Evolutionary conservation across 2,888 invertebrate species (phyloP), one percentile per base, ranked within the genome.

Genomic region (Scaptomyza caliginosa): DNA sequence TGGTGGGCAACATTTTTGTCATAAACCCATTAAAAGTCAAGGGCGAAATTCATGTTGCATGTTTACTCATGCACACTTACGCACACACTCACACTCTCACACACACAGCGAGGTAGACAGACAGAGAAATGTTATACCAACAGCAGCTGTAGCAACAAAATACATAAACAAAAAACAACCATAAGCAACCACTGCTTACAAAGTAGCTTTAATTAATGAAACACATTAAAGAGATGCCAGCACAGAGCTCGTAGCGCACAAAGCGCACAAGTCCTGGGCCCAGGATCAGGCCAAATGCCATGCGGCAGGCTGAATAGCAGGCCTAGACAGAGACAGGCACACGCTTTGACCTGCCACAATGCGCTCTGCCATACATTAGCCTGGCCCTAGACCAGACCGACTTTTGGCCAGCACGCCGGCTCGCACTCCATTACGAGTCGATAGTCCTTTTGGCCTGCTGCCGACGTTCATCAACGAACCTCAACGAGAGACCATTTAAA

Each of bases 11-110:
- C 70, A 71, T 69, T 86, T 86, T 84, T 84, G 86, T 86, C 88
- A 86, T 81, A 80, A 86, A 74, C 85, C 87, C 88, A 86, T 86
- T 86, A 86, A 84, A 86, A 86, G 88, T 86, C 88, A 86, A 86
- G 88, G 87, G 70, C 88, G 49, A 79, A 85, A 82, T 87, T 79
- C 86, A 87, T 88, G 88, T 86, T 86, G 85, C 85, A 84, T 78
- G 81, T 83, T 80, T 80, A 77, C 70, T 64, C 68, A 78, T 63
- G 62, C 69, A 74, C 56, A 75, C 52, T 40, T 36, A 42, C 67
- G 36, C 51, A 43, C 64, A 32, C 36, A 30, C 21, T 28, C 51
- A 42, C 39, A 59, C 39, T 56, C 19, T 40, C 38, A 24, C 23
- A 48, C 21, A 52, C 23, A 59, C 16, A 48, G 40, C 24, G 24